Evolutionary conservation across 2,113 vertebrate genomes (phyloP).

Genomic region (Phrynocephalus versicolor): DNA sequence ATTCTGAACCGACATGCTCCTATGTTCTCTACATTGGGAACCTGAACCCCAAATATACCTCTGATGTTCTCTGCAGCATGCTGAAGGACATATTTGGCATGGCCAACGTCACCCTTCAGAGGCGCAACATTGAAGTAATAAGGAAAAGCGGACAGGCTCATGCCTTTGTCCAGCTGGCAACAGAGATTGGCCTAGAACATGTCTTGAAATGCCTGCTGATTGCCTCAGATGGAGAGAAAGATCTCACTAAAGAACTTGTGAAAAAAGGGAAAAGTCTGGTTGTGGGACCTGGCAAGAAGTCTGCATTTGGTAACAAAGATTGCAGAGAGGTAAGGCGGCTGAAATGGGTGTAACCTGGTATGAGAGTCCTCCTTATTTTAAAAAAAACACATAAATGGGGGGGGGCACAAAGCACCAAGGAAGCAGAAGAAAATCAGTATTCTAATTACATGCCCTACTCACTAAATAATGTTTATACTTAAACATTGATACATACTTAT

Average conservation of each 20-base stretch:
- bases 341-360: neutral
- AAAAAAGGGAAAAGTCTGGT: conserved; percentile 48
- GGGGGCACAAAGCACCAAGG: neutral
- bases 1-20: neutral
- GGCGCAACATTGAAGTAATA: conserved; percentile 38
- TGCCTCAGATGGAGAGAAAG: conserved; percentile 42
- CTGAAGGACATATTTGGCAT: conserved; percentile 61
- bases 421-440: neutral
- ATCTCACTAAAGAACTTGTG: conserved; percentile 36
- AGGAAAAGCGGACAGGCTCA: conserved; percentile 21
- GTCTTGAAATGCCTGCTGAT: conserved; percentile 43
- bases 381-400: too few relatives aligned
- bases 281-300: neutral
- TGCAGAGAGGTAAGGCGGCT: neutral
- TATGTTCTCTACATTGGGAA: conserved; percentile 40
- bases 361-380: neutral
- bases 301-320: neutral
- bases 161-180: conserved; percentile 10
- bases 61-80: conserved; percentile 44
- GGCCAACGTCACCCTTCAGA: neutral
- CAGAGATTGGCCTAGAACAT: neutral
- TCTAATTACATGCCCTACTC: too few relatives aligned
- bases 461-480: too few relatives aligned
- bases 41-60: conserved; percentile 61
- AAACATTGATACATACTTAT: too few relatives aligned